phyloP scores from a whole-genome alignment of 2,113 vertebrate genomes.

The Peromyscus polionotus region DNA sequence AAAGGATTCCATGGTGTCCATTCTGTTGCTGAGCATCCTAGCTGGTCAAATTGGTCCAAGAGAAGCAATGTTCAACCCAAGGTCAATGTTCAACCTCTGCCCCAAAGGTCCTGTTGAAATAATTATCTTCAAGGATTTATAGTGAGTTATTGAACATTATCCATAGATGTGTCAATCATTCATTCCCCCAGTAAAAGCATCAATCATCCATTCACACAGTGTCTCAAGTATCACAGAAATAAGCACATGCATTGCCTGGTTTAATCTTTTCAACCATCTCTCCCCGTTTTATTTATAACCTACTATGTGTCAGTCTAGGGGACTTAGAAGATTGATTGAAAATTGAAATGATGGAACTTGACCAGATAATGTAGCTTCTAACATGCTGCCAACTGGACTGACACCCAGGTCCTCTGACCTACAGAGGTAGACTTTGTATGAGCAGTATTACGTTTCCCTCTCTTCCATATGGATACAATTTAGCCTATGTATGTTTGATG shows the following conservation, averaged over 20 bases:
- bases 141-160: not conserved
- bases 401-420: not conserved
- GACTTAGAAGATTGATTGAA: not conserved
- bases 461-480: not conserved
- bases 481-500: not conserved
- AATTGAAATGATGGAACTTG: not conserved
- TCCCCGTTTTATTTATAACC: not conserved
- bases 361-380: not conserved
- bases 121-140: not conserved
- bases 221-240: not conserved
- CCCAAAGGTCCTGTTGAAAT: not conserved
- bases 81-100: not conserved
- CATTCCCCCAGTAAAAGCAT: not conserved
- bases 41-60: not conserved
- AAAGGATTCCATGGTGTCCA: not conserved
- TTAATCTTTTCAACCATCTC: not conserved
- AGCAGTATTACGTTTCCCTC: not conserved
- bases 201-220: accelerated
- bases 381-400: not conserved
- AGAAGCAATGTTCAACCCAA: not conserved
- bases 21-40: not conserved
- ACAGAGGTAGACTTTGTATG: not conserved
- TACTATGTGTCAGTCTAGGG: not conserved
- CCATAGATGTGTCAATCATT: not conserved
- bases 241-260: accelerated